Evolutionary conservation across 2,888 invertebrate species (phyloP).

Genomic region (Standfussiana lucernea): DNA sequence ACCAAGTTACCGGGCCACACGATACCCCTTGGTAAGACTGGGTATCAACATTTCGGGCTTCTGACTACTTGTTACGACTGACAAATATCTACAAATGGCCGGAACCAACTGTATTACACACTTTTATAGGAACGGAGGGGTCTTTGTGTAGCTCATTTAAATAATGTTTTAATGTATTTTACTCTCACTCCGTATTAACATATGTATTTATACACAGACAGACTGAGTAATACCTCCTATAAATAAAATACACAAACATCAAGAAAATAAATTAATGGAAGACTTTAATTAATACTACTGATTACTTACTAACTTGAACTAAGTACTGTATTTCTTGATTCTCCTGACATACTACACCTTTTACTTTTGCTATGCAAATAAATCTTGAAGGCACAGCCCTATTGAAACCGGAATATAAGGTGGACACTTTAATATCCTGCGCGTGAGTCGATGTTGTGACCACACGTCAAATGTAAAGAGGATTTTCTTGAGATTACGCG

Average conservation of each 20-base stretch:
- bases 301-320: slow-evolving; percentile 31
- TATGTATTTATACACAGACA: slow-evolving; percentile 13
- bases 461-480: slow-evolving; percentile 69
- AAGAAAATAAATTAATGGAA: slow-evolving; percentile 42
- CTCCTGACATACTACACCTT: slow-evolving; percentile 36
- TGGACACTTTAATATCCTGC: slow-evolving; percentile 76
- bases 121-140: not conserved
- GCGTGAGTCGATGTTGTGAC: slow-evolving; percentile 78
- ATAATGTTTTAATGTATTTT: not conserved
- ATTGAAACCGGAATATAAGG: slow-evolving; percentile 78
- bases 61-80: not conserved
- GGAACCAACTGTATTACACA: not conserved
- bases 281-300: slow-evolving; percentile 40
- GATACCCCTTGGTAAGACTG: not conserved
- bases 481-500: slow-evolving; percentile 63
- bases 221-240: slow-evolving; percentile 21
- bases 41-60: not conserved
- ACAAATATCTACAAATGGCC: not conserved
- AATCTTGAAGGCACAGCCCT: slow-evolving; percentile 59
- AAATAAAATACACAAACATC: slow-evolving; percentile 18
- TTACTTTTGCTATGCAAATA: slow-evolving; percentile 48
- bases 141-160: not conserved
- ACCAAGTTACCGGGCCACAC: not conserved
- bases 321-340: slow-evolving; percentile 36
- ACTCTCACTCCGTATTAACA: slow-evolving; percentile 22